phyloP scores from a whole-genome alignment of 2,888 invertebrate species.

The Orthosia gracilis region DNA sequence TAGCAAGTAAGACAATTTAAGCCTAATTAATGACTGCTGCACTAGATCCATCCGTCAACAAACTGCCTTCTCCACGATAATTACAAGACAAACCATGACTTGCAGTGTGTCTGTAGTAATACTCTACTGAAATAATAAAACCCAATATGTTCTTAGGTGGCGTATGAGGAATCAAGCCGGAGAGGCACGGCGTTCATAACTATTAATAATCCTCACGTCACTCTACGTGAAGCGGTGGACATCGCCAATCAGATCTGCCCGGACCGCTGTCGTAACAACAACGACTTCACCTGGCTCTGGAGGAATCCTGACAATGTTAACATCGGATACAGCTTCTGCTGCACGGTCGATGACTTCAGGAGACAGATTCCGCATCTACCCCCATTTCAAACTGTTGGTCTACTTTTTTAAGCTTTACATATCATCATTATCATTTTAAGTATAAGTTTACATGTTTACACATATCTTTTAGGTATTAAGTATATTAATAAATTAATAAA shows the following conservation, averaged over 20 bases:
- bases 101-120: background rate
- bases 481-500: background rate
- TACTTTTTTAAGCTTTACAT: conserved; percentile 71
- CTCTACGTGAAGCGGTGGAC: conserved; percentile 78
- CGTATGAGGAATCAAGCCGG: conserved; percentile 87
- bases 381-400: conserved; percentile 83
- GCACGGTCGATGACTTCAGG: conserved; percentile 91
- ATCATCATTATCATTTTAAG: background rate
- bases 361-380: conserved; percentile 90
- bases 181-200: conserved; percentile 91
- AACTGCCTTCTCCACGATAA: background rate
- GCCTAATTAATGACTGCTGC: background rate
- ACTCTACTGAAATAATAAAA: background rate
- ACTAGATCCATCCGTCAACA: background rate
- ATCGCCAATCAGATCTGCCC: conserved; percentile 86
- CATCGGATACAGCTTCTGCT: conserved; percentile 92
- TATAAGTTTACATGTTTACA: background rate
- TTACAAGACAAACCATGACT: no score
- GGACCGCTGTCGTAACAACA: conserved; percentile 90
- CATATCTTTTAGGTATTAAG: background rate
- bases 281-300: conserved; percentile 78
- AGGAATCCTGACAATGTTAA: conserved; percentile 89
- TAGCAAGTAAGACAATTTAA: background rate
- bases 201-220: conserved; percentile 92
- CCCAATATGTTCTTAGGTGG: conserved; percentile 79